These are phyloP conservation scores for Pyrrhia umbra DNA, from an alignment of 2,888 invertebrate genomes.

Conservation along the genomic window DNA sequence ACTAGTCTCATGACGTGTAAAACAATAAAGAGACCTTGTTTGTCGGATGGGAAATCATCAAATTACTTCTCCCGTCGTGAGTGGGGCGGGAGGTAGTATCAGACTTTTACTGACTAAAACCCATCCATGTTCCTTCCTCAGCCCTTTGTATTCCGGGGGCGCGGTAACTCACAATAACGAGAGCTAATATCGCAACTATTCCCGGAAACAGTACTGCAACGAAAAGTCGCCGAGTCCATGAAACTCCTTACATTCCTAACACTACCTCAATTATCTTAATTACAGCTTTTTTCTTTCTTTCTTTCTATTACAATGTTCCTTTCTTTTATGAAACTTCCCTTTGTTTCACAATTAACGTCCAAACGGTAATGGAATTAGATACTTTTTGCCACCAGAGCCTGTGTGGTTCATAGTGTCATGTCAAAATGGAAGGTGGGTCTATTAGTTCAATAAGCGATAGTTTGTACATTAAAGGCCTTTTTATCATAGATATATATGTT, in stretches of 20 bases:
- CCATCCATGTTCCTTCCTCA: too few relatives aligned
- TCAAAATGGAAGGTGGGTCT: conserved; percentile 5
- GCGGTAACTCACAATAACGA: not conserved
- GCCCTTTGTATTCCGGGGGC: too few relatives aligned
- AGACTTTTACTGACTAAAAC: too few relatives aligned
- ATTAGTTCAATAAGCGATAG: not conserved
- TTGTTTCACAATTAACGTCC: conserved; percentile 47
- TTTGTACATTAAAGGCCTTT: too few relatives aligned
- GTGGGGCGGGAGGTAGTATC: too few relatives aligned
- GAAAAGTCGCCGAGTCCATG: not conserved
- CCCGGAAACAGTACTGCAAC: conserved; percentile 22
- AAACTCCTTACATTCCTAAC: conserved; percentile 33
- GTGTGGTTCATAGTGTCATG: conserved; percentile 25
- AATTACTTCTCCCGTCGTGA: too few relatives aligned
- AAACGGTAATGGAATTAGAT: conserved; percentile 52
- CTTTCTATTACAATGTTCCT: conserved; percentile 44
- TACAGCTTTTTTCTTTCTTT: conserved; percentile 41
- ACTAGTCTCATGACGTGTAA: too few relatives aligned
- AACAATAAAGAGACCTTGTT: too few relatives aligned
- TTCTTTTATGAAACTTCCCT: conserved; percentile 45
- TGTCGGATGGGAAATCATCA: too few relatives aligned
- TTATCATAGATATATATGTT: too few relatives aligned
- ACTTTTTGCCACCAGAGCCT: conserved; percentile 16
- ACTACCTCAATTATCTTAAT: conserved; percentile 60
- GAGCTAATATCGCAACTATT: not conserved